phyloP scores from a whole-genome alignment of 2,113 vertebrate species.

The Corythaixoides concolor region DNA sequence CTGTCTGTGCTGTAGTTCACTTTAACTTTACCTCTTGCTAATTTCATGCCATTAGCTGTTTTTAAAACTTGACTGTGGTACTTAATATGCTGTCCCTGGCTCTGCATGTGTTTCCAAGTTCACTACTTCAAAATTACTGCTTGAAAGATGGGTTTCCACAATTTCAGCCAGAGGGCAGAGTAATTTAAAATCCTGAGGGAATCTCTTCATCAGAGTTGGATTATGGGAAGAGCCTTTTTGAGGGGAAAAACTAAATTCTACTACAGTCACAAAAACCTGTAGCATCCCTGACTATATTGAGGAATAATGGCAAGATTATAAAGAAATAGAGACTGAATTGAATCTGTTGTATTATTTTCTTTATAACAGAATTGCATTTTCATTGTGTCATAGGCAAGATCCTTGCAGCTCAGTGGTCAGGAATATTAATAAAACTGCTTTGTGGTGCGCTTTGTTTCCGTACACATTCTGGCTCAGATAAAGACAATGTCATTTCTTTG shows the following conservation, averaged over 20 bases:
- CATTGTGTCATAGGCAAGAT: background rate
- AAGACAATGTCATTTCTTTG: background rate
- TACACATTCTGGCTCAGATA: background rate
- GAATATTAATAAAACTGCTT: background rate
- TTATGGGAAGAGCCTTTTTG: background rate
- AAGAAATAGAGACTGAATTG: background rate
- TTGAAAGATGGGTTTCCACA: background rate
- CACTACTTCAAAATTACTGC: background rate
- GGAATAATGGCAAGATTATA: background rate
- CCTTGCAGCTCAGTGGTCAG: background rate
- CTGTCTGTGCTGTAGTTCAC: background rate
- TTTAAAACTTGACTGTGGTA: background rate
- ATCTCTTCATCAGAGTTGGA: background rate
- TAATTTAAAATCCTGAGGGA: background rate
- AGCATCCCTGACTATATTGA: background rate
- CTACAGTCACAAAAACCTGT: background rate
- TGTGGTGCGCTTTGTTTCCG: background rate
- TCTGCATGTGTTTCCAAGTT: background rate
- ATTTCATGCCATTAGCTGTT: background rate
- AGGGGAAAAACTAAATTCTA: background rate
- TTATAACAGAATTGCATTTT: background rate
- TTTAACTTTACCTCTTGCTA: background rate
- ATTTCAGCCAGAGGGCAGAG: background rate
- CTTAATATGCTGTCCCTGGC: background rate
- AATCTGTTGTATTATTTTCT: background rate